These are phyloP conservation scores for Pecten maximus DNA, from an alignment of 2,888 invertebrate species.

Conservation along the genomic window DNA sequence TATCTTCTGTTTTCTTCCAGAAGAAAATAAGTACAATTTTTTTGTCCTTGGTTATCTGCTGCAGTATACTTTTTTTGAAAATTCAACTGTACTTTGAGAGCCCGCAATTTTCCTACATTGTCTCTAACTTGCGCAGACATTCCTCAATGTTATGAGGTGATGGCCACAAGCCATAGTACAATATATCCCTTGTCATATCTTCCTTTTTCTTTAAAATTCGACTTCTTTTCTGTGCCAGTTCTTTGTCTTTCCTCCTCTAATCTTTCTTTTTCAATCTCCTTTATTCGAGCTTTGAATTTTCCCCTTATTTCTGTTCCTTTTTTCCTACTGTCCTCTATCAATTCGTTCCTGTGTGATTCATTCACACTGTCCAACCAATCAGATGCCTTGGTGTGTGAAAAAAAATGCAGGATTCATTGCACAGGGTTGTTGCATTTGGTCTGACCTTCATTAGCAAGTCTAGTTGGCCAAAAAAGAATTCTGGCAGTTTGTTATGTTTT, in stretches of 20 bases:
- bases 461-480: constrained; percentile 42
- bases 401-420: constrained; percentile 37
- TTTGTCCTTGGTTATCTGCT: not conserved
- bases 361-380: not conserved
- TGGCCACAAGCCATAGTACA: constrained; percentile 41
- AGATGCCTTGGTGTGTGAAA: constrained; percentile 23
- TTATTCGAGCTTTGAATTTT: not conserved
- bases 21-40: not conserved
- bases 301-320: not conserved
- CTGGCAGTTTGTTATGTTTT: constrained; percentile 42
- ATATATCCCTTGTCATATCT: constrained; percentile 16
- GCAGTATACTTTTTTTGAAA: constrained; percentile 29
- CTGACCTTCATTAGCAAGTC: not conserved
- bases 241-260: not conserved
- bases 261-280: not conserved
- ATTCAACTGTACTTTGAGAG: constrained; percentile 17
- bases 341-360: not conserved
- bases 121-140: not conserved
- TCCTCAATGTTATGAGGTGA: not conserved
- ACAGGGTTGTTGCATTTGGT: constrained; percentile 4
- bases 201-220: constrained; percentile 33
- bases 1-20: not conserved
- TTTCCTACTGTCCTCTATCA: not conserved
- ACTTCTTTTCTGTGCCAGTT: not conserved
- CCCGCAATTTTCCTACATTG: not conserved